phyloP scores from a whole-genome alignment of 35 echinoderm and acorn worm genomes.

The Apostichopus japonicus region DNA sequence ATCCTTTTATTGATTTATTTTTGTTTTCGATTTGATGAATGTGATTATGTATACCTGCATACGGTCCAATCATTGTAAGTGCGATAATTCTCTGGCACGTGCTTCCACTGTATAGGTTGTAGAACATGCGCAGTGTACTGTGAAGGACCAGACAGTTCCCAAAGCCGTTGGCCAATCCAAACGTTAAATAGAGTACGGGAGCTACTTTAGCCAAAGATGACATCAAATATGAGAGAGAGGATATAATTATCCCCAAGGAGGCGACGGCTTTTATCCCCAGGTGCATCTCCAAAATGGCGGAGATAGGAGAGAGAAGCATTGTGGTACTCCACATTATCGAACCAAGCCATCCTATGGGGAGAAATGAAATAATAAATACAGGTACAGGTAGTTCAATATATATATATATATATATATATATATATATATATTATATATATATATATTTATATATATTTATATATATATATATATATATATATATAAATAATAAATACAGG shows the following conservation, averaged over 20 bases:
- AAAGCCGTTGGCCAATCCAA: neutral
- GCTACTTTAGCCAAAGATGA: neutral
- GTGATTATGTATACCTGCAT: neutral
- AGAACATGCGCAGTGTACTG: conserved; percentile 11
- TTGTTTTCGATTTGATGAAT: too few relatives aligned
- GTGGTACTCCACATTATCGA: conserved; percentile 10
- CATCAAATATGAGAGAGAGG: neutral
- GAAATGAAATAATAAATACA: neutral
- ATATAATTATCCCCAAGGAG: neutral
- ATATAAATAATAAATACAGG: neutral
- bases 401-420: too few relatives aligned
- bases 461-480: too few relatives aligned
- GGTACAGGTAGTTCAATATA: too few relatives aligned
- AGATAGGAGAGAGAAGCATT: neutral
- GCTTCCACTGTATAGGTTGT: neutral
- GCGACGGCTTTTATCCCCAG: neutral
- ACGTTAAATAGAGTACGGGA: neutral
- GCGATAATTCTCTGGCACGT: neutral
- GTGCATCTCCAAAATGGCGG: neutral
- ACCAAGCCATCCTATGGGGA: neutral
- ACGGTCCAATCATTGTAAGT: neutral
- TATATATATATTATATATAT: too few relatives aligned
- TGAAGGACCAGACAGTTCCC: neutral
- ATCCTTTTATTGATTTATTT: too few relatives aligned
- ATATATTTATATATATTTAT: too few relatives aligned